Base-by-base conservation (phyloP, 2,797 vertebrate genomes). In the Myotis findleyi region DNA sequence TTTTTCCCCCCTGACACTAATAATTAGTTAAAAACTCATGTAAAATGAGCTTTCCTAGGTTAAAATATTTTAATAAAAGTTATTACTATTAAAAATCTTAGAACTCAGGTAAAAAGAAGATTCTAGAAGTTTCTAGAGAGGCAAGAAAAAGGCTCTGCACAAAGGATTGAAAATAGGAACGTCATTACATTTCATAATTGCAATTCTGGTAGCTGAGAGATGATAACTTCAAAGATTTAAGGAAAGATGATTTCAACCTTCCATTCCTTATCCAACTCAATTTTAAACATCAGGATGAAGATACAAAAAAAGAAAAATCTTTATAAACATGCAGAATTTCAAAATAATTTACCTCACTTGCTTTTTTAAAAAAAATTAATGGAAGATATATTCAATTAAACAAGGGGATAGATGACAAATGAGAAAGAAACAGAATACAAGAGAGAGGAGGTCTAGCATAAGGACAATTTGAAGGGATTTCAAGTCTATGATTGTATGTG, bases 11-110 rank as follows among this genome's bases (percentile, higher is more conserved):
- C 96, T 98, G 97, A 97, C 92, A 87, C 92, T 95, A 93, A 95
- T 96, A 95, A 93, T 97, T 97, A 95, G 93, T 51, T 81, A 94
- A 92, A 87, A 90, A 97, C 95, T 96, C 96, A 95, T 96, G 91
- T 97, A 97, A 95, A 97, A 94, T 85, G 96, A 97, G 90, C 75
- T 97, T 96, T 98, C 98, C 97, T 96, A 94, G 93, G 97, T 97
- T 89, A 81, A 98, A 97, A 98, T 98, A 98, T 98, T 98, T 98
- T 98, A 98, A 98, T 98, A 98, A 98, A 98, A 97, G 96, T 97
- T 95, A 96, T 97, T 97, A 95, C 97, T 98, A 97, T 66, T 97
- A 92, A 76, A 76, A 51, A 76, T 36, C 38, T 88, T 62, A 72
- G 21, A 77, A 18, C 21, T 69, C 13, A 16, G 4, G 6, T 57